Evolutionary conservation across 35 echinoderm and acorn worm genomes (phyloP).

Genomic region (Acanthaster planci): DNA sequence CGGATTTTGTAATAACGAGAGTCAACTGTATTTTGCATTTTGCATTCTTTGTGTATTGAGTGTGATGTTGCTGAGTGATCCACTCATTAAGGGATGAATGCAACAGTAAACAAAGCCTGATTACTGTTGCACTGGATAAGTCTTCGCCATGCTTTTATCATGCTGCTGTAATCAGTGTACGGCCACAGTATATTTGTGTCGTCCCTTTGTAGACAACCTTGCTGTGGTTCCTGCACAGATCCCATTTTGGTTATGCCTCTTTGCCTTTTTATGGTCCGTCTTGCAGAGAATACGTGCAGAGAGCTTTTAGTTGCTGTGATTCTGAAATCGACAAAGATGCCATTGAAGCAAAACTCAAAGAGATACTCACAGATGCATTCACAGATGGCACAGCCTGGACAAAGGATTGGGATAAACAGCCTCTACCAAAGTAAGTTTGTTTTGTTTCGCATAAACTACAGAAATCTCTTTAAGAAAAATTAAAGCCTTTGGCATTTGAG

Average conservation of each 20-base stretch:
- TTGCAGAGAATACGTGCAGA: conserved; percentile 86
- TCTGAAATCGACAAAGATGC: conserved; percentile 82
- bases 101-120: not conserved
- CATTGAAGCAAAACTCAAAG: conserved; percentile 73
- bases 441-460: not conserved
- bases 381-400: conserved; percentile 64
- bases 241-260: too few species aligned
- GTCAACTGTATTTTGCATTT: too few species aligned
- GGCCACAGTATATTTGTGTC: too few species aligned
- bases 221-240: too few species aligned
- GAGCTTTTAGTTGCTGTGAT: conserved; percentile 74
- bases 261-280: too few species aligned
- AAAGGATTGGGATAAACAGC: conserved; percentile 79
- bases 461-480: too few species aligned
- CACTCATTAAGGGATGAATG: conserved; percentile 25
- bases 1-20: too few species aligned
- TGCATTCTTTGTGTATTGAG: conserved; percentile 30
- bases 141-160: not conserved
- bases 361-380: conserved; percentile 69
- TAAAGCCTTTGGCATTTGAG: too few species aligned
- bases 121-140: not conserved
- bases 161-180: not conserved
- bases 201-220: too few species aligned
- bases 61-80: not conserved
- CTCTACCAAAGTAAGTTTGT: conserved; percentile 57